Base-by-base conservation (phyloP, 2,113 vertebrate species). In the Phainopepla nitens region DNA sequence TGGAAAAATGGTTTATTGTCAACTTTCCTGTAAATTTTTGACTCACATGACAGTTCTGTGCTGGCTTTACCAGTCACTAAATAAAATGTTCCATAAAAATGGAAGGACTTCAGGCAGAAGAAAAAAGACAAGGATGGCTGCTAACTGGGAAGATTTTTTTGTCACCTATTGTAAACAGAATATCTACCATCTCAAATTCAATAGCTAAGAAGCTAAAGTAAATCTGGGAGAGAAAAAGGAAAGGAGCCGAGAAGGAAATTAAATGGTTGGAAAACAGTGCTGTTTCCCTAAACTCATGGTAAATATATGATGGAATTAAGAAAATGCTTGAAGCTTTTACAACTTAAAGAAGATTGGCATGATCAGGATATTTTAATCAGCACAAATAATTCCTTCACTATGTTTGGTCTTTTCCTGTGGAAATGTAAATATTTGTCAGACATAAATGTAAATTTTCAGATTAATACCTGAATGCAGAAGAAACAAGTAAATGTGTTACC, bases 401-500 rank as follows among this genome's bases (percentile, higher is more conserved):
- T 78, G 3, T 89, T 79, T 82, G 41, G 54, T 41, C n/a, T 76
- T 76, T 91, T 54, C 3, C 2, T 84, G 23, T 79, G 66, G 50
- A 93, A 91, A 73, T 1, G 16, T 91, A 92, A 95, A 62, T 95
- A 95, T 91, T 83, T 93, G 23, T 72, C 42, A 28, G 68, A 93
- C 42, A 17, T 84, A 78, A 82, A 90, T 66, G 25, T 61, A 25
- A 78, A 51, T 42, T 86, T 15, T n/a, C 57, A 72, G 18, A 44
- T 27, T 50, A 61, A 81, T 62, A 62, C 20, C 25, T 69, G 53
- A 77, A 69, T 45, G 60, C 24, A 83, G 50, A 86, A 94, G 64
- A 35, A 92, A 57, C 3, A 54, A 54, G 7, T 72, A 57, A 78
- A 57, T 41, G 5, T 68, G 65, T 73, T 91, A 33, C 44, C 31